Evolutionary conservation across 2,113 vertebrate species (phyloP).

Genomic region (Phaethon lepturus): DNA sequence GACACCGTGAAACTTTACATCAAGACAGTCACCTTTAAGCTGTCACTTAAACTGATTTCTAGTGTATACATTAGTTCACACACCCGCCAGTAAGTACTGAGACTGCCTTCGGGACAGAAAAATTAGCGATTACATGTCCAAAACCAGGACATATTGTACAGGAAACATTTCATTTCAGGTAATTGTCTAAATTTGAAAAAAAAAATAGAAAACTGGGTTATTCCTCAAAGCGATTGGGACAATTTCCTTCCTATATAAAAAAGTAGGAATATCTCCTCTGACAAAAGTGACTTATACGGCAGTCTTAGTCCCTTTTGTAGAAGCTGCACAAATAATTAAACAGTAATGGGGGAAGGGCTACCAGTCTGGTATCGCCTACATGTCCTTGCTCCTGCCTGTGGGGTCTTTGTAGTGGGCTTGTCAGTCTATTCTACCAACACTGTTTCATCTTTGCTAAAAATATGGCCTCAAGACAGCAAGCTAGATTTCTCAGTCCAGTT

Average conservation of each 20-base stretch:
- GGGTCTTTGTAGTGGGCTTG: neutral
- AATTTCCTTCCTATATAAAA: neutral
- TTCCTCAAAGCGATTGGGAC: neutral
- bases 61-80: no score
- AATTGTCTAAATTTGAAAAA: neutral
- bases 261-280: neutral
- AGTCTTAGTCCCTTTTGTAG: neutral
- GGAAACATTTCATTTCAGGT: neutral
- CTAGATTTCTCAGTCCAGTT: neutral
- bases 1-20: neutral
- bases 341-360: neutral
- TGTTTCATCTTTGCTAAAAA: neutral
- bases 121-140: neutral
- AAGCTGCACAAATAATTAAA: neutral
- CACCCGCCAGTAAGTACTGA: neutral
- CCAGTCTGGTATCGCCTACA: neutral
- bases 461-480: neutral
- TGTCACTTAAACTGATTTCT: neutral
- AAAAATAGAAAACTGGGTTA: neutral
- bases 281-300: neutral
- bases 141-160: neutral
- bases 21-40: neutral
- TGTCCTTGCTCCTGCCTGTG: neutral
- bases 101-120: neutral
- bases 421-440: neutral